Evolutionary conservation across 2,888 invertebrate genomes (phyloP), one percentile per base, ranked within the genome.

Genomic region (Agonum fuliginosum): DNA sequence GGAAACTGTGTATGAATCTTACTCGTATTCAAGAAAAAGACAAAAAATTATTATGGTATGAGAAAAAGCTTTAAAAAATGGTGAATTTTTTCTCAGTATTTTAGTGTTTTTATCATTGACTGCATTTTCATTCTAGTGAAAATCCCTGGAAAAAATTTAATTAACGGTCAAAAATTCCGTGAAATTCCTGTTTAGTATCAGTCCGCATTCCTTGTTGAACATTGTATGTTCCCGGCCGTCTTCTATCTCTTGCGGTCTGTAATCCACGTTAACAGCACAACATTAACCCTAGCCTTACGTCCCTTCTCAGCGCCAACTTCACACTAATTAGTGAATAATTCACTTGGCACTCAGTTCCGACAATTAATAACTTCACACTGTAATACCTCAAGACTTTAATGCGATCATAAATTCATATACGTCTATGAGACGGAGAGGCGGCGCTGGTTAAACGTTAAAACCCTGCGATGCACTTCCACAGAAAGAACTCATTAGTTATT

Each of bases 321-420:
- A 75, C 75, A 77, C 86, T 88, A 88, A 88, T 88, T 88, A 88
- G 87, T 88, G 86, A 87, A 88, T 88, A 88, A 88, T 88, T 88
- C 87, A 88, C 86, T 85, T 76, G 86, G 86, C 85, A 86, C 86
- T 86, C 86, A 86, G 82, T 84, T 84, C 84, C 85, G 85, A 86
- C 87, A 87, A 88, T 87, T 87, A 87, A 88, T 87, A 87, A 87
- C 85, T 69, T 77, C 75, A 74, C 75, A 67, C 27, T 67, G 75
- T 75, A 75, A 75, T 77, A 77, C 77, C 70, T 77, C 77, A 70
- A 69, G 70, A 77, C 77, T 70, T 77, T 77, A 77, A 77, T 77
- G 77, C 30, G 67, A 77, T 77, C 77, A 77, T 77, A 77, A 77
- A 77, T 77, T 77, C 77, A 77, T 77, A 77, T 54, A 69, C 77